These are phyloP conservation scores for Dicranocentrus wangi DNA, from an alignment of 2,888 invertebrate genomes.

Conservation along the genomic window DNA sequence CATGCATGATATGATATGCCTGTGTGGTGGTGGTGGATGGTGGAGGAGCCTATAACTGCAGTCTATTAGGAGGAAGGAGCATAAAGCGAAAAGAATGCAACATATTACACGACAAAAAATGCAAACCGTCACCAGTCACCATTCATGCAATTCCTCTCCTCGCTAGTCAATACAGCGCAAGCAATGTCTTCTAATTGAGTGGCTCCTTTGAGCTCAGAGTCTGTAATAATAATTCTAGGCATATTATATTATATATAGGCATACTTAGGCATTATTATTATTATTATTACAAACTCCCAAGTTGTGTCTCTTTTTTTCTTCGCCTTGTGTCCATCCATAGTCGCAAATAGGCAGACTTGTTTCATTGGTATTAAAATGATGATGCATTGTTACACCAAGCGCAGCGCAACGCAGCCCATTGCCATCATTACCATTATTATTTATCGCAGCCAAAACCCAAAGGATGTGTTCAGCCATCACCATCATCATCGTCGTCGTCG, in stretches of 20 bases:
- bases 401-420: neutral
- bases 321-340: too few relatives aligned
- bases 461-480: conserved; percentile 5
- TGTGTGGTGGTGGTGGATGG: too few relatives aligned
- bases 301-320: too few relatives aligned
- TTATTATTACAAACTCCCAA: too few relatives aligned
- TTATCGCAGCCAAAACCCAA: conserved; percentile 1
- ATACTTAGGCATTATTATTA: neutral
- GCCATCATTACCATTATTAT: conserved; percentile 34
- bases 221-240: neutral
- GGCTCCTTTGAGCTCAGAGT: conserved; percentile 23
- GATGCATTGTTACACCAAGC: conserved; percentile 48
- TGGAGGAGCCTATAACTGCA: neutral
- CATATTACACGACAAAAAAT: neutral
- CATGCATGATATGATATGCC: neutral
- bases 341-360: too few relatives aligned
- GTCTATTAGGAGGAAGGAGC: neutral
- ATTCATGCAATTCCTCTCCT: neutral
- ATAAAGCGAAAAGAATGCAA: neutral
- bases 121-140: neutral
- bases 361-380: conserved; percentile 9
- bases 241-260: neutral
- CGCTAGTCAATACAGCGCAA: neutral
- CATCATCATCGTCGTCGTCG: neutral
- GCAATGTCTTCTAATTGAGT: conserved; percentile 31